Evolutionary conservation across 2,888 invertebrate species (phyloP).

Genomic region (Hypercompe scribonia): DNA sequence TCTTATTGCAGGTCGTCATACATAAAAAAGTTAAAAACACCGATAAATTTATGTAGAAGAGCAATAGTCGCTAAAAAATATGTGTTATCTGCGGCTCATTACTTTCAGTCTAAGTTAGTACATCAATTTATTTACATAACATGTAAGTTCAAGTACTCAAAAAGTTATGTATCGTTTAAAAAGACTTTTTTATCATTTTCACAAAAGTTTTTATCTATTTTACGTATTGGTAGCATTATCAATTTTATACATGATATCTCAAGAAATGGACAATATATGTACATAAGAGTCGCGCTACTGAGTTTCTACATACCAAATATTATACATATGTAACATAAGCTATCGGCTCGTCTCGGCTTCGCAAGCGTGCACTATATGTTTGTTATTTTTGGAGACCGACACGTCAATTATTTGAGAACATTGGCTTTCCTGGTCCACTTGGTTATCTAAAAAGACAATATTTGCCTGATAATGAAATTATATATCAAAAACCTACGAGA

Average conservation of each 20-base stretch:
- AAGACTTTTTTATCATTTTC: too few species aligned
- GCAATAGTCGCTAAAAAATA: conserved; percentile 11
- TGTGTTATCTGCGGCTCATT: conserved; percentile 5
- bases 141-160: too few species aligned
- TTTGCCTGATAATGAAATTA: background rate
- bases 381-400: background rate
- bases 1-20: conserved; percentile 6
- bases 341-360: too few species aligned
- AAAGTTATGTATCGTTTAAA: too few species aligned
- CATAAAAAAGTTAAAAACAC: background rate
- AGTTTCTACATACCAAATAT: background rate
- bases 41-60: background rate
- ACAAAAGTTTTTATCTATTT: too few species aligned
- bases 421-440: background rate
- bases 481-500: background rate
- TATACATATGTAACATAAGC: too few species aligned
- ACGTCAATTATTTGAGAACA: background rate
- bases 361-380: too few species aligned
- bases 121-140: background rate
- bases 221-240: background rate
- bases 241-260: too few species aligned
- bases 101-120: conserved; percentile 4
- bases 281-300: background rate
- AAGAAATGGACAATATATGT: background rate
- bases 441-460: too few species aligned